phyloP scores from a whole-genome alignment of 2,113 vertebrate genomes.

The Lophochroa leadbeateri region DNA sequence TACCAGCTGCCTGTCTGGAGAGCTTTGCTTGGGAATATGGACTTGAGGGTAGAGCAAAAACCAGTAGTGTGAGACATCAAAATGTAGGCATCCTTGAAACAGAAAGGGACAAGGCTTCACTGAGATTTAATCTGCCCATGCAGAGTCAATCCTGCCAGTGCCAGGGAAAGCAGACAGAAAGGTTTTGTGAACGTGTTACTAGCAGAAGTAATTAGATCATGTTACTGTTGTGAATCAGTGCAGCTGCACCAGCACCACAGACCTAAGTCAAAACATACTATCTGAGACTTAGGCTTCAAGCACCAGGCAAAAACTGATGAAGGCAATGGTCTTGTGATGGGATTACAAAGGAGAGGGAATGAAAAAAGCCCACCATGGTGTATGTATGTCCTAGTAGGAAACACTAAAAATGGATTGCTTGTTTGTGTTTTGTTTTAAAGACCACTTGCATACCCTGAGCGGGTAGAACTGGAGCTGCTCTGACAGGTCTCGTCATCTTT shows the following conservation, averaged over 20 bases:
- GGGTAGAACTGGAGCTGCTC: neutral
- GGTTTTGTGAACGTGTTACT: conserved; percentile 31
- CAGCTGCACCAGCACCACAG: neutral
- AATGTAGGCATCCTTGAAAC: neutral
- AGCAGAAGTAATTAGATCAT: conserved; percentile 26
- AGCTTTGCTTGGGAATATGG: neutral
- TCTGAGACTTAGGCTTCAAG: neutral
- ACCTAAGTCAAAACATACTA: neutral
- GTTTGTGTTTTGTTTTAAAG: neutral
- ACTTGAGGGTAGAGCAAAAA: neutral
- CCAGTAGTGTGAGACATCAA: neutral
- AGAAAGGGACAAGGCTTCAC: neutral
- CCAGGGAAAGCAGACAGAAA: neutral
- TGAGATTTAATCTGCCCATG: neutral
- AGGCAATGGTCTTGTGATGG: neutral
- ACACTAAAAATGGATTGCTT: neutral
- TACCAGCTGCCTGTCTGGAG: neutral
- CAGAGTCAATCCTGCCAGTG: neutral
- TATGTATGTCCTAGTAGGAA: neutral
- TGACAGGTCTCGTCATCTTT: neutral
- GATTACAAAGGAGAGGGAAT: neutral
- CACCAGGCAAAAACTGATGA: neutral
- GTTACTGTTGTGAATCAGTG: conserved; percentile 13
- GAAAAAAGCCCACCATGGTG: fast-evolving
- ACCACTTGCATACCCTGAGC: neutral